Percentiles rank a stretch among this genome's conserved stretches.
Evolutionary conservation across 1,140 invertebrate species (phyloP).

Genomic region (Drosophila serrata): DNA sequence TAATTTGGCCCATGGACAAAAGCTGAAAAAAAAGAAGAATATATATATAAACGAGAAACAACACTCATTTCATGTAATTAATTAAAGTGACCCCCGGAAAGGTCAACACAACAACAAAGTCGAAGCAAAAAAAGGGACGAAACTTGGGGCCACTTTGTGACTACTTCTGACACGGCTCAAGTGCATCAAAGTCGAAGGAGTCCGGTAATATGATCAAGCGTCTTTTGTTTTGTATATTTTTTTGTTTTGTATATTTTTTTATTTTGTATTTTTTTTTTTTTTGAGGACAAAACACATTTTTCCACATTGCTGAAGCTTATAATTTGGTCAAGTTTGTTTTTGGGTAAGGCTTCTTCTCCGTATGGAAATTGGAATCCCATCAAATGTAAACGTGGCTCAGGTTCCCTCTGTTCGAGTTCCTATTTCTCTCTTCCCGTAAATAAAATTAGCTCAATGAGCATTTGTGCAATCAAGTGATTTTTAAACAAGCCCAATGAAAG

Average conservation of each 20-base stretch:
- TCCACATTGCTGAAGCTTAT: slow-evolving; percentile 59
- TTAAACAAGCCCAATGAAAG: slow-evolving; percentile 52
- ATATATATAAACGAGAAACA: not conserved
- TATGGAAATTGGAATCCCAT: slow-evolving; percentile 73
- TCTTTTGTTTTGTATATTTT: slow-evolving; percentile 1
- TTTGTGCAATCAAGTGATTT: slow-evolving; percentile 84
- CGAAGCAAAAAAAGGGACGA: slow-evolving; percentile 27
- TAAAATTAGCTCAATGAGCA: slow-evolving; percentile 83
- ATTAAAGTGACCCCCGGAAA: slow-evolving; percentile 52
- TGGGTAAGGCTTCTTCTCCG: slow-evolving; percentile 40
- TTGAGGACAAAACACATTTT: slow-evolving; percentile 52
- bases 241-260: too few relatives aligned
- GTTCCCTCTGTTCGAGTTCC: slow-evolving; percentile 35
- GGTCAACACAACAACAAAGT: slow-evolving; percentile 31
- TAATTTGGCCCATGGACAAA: slow-evolving; percentile 17
- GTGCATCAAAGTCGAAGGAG: slow-evolving; percentile 41
- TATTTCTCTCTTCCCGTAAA: slow-evolving; percentile 43
- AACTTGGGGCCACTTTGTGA: slow-evolving; percentile 27
- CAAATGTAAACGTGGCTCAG: slow-evolving; percentile 73
- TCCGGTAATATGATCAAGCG: slow-evolving; percentile 3
- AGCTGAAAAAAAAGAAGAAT: not conserved
- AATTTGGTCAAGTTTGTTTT: slow-evolving; percentile 42
- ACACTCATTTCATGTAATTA: slow-evolving; percentile 53
- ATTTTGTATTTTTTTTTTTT: slow-evolving; percentile 16
- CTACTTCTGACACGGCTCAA: slow-evolving; percentile 52